Conservation (phyloP, 2,888 invertebrate species). For the Callimorpha dominula region DNA sequence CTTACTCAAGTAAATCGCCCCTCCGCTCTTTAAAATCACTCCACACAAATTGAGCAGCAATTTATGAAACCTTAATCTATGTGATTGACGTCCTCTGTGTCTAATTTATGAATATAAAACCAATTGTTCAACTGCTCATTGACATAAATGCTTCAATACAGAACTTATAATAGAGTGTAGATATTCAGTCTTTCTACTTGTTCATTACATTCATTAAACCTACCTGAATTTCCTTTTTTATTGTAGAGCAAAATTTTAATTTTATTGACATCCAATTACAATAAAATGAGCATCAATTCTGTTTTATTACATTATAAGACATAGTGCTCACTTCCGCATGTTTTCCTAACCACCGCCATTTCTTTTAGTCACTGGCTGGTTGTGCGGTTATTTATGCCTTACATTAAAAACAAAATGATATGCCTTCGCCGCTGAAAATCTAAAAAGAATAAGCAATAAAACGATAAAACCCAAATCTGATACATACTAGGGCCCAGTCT, state of each 20-base stretch:
- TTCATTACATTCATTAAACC: neutral
- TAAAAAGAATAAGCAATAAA: slow-evolving; percentile 87
- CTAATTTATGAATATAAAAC: slow-evolving; percentile 22
- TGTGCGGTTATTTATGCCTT: slow-evolving; percentile 82
- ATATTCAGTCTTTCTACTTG: neutral
- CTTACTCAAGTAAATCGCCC: slow-evolving; percentile 81
- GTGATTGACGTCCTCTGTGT: slow-evolving; percentile 48
- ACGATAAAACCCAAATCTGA: slow-evolving; percentile 87
- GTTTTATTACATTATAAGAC: slow-evolving; percentile 59
- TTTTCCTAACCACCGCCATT: slow-evolving; percentile 80
- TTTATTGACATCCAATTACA: slow-evolving; percentile 43
- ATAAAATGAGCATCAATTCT: slow-evolving; percentile 46
- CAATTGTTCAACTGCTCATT: slow-evolving; percentile 7
- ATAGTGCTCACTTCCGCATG: slow-evolving; percentile 77
- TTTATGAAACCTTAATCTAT: slow-evolving; percentile 65
- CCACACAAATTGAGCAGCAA: slow-evolving; percentile 75
- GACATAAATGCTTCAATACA: neutral
- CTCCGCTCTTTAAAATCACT: slow-evolving; percentile 81
- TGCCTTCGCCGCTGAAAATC: slow-evolving; percentile 86
- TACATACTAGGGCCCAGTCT: slow-evolving; percentile 84
- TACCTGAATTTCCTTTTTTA: slow-evolving; percentile 19
- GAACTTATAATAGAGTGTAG: neutral
- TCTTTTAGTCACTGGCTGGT: slow-evolving; percentile 79
- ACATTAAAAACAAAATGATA: slow-evolving; percentile 87
- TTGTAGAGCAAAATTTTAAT: slow-evolving; percentile 31